Percentiles rank a stretch among this genome's conserved stretches.
Evolutionary conservation across 2,113 vertebrate species (phyloP).

Genomic region (Salvelinus namaycush): DNA sequence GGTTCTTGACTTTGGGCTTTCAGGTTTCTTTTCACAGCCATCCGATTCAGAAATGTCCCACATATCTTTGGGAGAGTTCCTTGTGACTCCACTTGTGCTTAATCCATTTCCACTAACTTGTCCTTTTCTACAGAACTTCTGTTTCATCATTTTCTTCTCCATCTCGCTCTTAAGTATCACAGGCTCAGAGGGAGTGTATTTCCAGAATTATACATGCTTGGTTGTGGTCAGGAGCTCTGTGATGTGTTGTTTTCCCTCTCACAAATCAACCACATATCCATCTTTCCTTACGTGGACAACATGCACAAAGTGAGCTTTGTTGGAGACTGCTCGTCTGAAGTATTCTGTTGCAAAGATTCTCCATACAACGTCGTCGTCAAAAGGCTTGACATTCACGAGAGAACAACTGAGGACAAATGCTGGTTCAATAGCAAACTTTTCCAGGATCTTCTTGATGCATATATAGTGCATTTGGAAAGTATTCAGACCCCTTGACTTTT

Average conservation of each 20-base stretch:
- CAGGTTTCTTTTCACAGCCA: neutral
- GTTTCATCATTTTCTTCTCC: neutral
- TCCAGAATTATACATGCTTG: conserved; percentile 75
- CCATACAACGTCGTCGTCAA: conserved; percentile 78
- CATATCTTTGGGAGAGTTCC: neutral
- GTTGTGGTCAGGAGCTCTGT: conserved; percentile 71
- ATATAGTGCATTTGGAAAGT: conserved; percentile 78
- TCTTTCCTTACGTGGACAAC: conserved; percentile 69
- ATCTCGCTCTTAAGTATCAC: neutral
- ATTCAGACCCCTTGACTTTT: conserved; percentile 70
- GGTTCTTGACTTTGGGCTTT: neutral
- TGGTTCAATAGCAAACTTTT: conserved; percentile 73
- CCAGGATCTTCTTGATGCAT: conserved; percentile 82
- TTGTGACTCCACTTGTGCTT: neutral
- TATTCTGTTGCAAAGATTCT: conserved; percentile 68
- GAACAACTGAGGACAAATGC: conserved; percentile 83
- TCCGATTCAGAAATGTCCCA: no score
- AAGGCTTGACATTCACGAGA: conserved; percentile 75
- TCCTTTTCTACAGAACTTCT: neutral
- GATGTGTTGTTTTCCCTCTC: conserved; percentile 36
- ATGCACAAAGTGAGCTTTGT: conserved; percentile 74
- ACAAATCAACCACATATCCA: conserved; percentile 75
- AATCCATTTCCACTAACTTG: neutral
- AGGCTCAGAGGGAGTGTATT: conserved; percentile 27
- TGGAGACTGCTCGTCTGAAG: conserved; percentile 77